phyloP scores from a whole-genome alignment of 2,888 invertebrate species.

The Hirtodrosophila trivittata region DNA sequence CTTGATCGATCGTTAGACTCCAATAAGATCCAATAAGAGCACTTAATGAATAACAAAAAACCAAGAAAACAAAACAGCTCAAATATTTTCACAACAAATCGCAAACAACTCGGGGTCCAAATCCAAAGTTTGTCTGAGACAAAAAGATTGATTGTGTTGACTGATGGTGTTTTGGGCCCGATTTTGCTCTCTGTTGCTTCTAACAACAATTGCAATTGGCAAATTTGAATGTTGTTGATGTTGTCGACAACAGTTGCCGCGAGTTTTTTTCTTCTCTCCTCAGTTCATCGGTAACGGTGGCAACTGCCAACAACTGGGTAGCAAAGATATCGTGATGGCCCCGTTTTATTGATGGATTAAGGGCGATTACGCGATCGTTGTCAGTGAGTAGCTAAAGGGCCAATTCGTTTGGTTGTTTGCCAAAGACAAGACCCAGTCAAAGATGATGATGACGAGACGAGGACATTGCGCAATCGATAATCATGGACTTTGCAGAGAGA shows the following conservation, averaged over 20 bases:
- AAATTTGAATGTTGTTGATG: slow-evolving; percentile 75
- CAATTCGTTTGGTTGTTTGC: slow-evolving; percentile 61
- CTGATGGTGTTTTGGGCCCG: slow-evolving; percentile 68
- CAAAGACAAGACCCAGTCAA: slow-evolving; percentile 50
- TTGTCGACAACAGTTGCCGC: slow-evolving; percentile 64
- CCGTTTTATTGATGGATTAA: slow-evolving; percentile 83
- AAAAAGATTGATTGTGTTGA: slow-evolving; percentile 75
- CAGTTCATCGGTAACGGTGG: slow-evolving; percentile 53
- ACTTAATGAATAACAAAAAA: slow-evolving; percentile 62
- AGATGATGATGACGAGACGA: slow-evolving; percentile 44
- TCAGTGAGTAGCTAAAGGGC: slow-evolving; percentile 72
- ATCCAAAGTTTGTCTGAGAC: slow-evolving; percentile 14
- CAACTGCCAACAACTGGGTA: slow-evolving; percentile 59
- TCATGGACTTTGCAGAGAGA: slow-evolving; percentile 67
- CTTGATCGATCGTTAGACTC: slow-evolving; percentile 77
- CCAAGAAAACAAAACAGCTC: slow-evolving; percentile 55
- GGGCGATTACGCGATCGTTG: slow-evolving; percentile 83
- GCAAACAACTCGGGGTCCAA: slow-evolving; percentile 24
- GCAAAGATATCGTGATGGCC: slow-evolving; percentile 81
- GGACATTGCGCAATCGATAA: slow-evolving; percentile 80
- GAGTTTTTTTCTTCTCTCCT: slow-evolving; percentile 30
- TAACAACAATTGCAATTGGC: slow-evolving; percentile 60
- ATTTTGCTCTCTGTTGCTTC: slow-evolving; percentile 30
- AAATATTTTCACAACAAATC: slow-evolving; percentile 76
- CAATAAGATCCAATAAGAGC: slow-evolving; percentile 74